phyloP scores from a whole-genome alignment of 92 coral and sea anemone genomes.

The Parazoanthus atlanticus region DNA sequence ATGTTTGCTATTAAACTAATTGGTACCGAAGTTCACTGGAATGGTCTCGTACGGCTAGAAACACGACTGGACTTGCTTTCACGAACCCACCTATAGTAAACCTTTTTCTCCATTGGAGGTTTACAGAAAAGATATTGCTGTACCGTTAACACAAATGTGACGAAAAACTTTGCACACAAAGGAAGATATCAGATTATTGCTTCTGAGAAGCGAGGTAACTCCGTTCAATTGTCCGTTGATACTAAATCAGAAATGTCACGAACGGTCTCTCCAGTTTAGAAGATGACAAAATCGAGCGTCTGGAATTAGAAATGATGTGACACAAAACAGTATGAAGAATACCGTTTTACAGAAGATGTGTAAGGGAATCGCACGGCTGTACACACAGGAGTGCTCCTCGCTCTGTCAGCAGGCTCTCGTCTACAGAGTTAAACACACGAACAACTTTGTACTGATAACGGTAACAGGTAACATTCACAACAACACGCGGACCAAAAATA shows the following conservation, averaged over 20 bases:
- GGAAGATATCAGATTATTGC: not conserved
- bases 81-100: too few relatives aligned
- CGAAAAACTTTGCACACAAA: not conserved
- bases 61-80: not conserved
- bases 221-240: not conserved
- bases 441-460: not conserved
- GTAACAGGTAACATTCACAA: too few relatives aligned
- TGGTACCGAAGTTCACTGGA: not conserved
- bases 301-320: not conserved
- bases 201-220: not conserved
- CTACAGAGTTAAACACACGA: not conserved
- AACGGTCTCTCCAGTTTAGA: not conserved
- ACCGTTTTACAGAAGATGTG: not conserved
- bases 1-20: too few relatives aligned
- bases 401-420: too few relatives aligned
- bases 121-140: too few relatives aligned
- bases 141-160: not conserved
- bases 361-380: not conserved
- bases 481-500: not conserved
- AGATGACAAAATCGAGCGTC: not conserved
- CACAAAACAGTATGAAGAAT: too few relatives aligned
- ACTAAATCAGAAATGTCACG: not conserved
- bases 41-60: not conserved
- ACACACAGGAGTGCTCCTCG: not conserved
- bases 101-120: too few relatives aligned